Evolutionary conservation across 2,888 invertebrate species (phyloP).

Genomic region (Nomada ferruginata): DNA sequence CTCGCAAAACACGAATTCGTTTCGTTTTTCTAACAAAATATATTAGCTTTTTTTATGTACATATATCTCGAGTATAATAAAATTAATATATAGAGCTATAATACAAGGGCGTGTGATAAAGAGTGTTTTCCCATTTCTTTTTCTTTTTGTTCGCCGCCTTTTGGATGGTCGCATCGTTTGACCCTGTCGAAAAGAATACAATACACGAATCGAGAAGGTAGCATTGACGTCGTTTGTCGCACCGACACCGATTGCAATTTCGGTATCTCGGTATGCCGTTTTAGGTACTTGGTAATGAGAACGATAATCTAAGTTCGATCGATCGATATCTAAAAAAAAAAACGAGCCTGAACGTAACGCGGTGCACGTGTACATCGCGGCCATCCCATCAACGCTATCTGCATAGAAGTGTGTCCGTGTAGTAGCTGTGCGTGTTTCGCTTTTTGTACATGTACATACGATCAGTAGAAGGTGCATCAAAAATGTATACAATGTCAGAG

Average conservation of each 20-base stretch:
- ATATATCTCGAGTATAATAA: slow-evolving; percentile 77
- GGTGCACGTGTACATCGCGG: slow-evolving; percentile 39
- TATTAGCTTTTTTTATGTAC: slow-evolving; percentile 77
- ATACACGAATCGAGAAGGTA: slow-evolving; percentile 18
- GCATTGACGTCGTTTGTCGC: slow-evolving; percentile 22
- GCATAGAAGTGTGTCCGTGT: neutral
- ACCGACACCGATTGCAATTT: slow-evolving; percentile 46
- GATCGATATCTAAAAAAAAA: slow-evolving; percentile 65
- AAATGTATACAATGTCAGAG: slow-evolving; percentile 23
- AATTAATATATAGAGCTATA: slow-evolving; percentile 76
- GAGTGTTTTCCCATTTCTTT: slow-evolving; percentile 20
- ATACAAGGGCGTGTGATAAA: slow-evolving; percentile 73
- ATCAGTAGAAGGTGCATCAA: slow-evolving; percentile 32
- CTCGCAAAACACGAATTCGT: slow-evolving; percentile 45
- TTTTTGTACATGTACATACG: slow-evolving; percentile 3
- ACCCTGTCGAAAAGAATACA: slow-evolving; percentile 31
- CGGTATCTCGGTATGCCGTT: slow-evolving; percentile 69
- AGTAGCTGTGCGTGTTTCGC: neutral
- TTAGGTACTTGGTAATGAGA: slow-evolving; percentile 78
- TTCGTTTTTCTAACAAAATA: slow-evolving; percentile 75
- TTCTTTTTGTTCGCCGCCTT: slow-evolving; percentile 13
- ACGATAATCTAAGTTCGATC: slow-evolving; percentile 75
- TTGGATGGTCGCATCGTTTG: slow-evolving; percentile 20
- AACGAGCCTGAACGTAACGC: slow-evolving; percentile 77
- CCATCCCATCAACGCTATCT: neutral